phyloP scores from a whole-genome alignment of 2,888 invertebrate species.

The Marronus borbonicus region DNA sequence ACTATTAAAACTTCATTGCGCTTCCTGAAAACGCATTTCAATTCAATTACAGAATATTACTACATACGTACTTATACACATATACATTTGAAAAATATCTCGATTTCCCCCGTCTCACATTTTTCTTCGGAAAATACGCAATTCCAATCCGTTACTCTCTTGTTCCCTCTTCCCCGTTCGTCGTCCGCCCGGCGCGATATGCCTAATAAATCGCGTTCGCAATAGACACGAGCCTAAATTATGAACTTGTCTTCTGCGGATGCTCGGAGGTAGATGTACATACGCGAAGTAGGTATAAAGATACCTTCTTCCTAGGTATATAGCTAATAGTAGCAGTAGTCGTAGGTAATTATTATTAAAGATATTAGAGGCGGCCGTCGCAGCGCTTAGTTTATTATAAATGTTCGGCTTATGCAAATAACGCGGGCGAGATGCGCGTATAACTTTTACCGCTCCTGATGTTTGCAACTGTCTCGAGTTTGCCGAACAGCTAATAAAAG shows the following conservation, averaged over 20 bases:
- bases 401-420: conserved; percentile 45
- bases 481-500: conserved; percentile 31
- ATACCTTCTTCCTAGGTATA: too few species aligned
- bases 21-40: background rate
- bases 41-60: too few species aligned
- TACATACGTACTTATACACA: too few species aligned
- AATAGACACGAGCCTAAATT: conserved; percentile 25
- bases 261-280: too few species aligned
- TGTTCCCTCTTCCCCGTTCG: too few species aligned
- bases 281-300: too few species aligned
- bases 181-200: too few species aligned
- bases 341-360: conserved; percentile 35
- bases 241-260: background rate
- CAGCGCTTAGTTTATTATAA: conserved; percentile 34
- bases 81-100: too few species aligned
- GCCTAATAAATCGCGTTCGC: conserved; percentile 15
- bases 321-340: background rate
- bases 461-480: conserved; percentile 44
- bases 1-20: background rate
- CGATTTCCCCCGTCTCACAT: conserved; percentile 1
- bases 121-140: background rate
- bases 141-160: too few species aligned
- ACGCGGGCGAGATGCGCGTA: background rate
- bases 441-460: conserved; percentile 32
- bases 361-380: conserved; percentile 18